Conservation (phyloP, 2,797 vertebrate genomes). For the Melanitta fusca region DNA sequence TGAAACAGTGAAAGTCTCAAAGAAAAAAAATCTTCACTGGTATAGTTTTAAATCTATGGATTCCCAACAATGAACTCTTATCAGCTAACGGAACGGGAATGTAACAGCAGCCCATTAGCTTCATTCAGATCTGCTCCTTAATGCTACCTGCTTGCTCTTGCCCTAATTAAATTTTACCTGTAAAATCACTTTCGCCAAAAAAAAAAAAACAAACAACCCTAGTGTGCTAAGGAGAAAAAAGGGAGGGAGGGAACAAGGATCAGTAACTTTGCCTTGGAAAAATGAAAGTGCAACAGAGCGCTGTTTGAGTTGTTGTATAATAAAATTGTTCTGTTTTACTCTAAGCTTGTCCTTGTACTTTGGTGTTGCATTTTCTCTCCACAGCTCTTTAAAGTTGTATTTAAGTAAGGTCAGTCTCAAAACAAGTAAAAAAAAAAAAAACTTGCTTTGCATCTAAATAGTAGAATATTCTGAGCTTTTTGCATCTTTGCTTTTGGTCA, state of each 20-base stretch:
- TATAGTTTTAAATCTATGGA: background rate
- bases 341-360: background rate
- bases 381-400: background rate
- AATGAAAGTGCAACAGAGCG: background rate
- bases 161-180: background rate
- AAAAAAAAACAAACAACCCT: background rate
- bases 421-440: constrained; percentile 16
- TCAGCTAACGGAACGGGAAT: background rate
- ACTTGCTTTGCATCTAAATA: background rate
- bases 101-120: background rate
- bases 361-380: background rate
- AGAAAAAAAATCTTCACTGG: background rate
- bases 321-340: background rate
- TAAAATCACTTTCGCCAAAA: background rate
- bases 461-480: background rate
- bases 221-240: background rate
- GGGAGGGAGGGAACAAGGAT: background rate
- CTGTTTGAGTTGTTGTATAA: background rate
- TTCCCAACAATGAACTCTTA: background rate
- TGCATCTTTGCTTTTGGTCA: background rate
- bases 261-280: background rate
- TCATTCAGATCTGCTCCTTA: background rate
- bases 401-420: background rate
- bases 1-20: background rate
- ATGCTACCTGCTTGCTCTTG: background rate